These are phyloP conservation scores for Augochlorella aurata DNA, from an alignment of 2,888 invertebrate species.

Conservation along the genomic window DNA sequence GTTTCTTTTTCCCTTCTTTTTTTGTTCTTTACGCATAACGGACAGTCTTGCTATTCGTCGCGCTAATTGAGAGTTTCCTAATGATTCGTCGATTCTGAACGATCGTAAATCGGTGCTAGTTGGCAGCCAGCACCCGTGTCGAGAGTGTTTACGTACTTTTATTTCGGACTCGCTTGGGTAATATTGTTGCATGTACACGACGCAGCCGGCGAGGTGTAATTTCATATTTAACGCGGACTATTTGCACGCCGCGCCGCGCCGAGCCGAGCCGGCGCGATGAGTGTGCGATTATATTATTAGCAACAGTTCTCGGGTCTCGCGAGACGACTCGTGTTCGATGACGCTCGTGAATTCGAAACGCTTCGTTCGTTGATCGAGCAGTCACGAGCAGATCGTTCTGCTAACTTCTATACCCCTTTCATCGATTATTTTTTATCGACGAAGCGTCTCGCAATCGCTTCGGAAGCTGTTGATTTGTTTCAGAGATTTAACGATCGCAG, in stretches of 20 bases:
- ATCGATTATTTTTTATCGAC: no score
- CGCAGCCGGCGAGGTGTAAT: background rate
- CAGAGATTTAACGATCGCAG: no score
- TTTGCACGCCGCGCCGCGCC: background rate
- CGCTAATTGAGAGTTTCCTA: background rate
- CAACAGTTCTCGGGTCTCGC: conserved; percentile 5
- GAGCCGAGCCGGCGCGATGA: background rate
- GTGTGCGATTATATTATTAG: conserved; percentile 10
- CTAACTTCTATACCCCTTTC: no score
- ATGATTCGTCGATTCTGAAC: conserved; percentile 11
- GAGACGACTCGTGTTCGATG: background rate
- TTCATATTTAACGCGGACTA: conserved; percentile 8
- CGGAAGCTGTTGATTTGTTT: no score
- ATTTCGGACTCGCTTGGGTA: conserved; percentile 2
- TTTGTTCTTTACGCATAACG: no score
- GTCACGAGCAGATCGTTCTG: no score
- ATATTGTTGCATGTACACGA: conserved; percentile 4
- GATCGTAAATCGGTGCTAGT: conserved; percentile 8
- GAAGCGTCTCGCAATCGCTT: no score
- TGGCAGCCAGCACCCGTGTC: background rate
- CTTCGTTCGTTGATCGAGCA: background rate
- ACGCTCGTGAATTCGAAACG: background rate
- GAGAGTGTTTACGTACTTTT: conserved; percentile 3
- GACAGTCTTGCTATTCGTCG: background rate
- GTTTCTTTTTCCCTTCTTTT: no score